A percentile compares a stretch with the other conserved stretches of the same genome.
Conservation (phyloP, 2,888 invertebrate genomes). For the Philhelius pedissequus region DNA sequence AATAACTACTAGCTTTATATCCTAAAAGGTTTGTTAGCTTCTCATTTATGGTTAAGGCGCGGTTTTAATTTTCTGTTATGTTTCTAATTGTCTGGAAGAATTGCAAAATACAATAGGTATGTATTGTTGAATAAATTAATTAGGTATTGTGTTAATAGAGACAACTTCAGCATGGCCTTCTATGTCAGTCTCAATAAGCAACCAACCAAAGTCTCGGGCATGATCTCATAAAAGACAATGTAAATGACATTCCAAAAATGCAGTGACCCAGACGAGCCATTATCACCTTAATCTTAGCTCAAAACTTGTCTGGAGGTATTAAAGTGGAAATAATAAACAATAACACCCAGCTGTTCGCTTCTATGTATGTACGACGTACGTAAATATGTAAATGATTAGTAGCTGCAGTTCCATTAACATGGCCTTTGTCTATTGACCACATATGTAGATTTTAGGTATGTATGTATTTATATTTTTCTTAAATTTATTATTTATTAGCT, state of each 20-base stretch:
- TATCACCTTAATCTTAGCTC: background rate
- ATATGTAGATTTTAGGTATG: too few species aligned
- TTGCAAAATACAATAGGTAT: too few species aligned
- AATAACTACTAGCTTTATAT: too few species aligned
- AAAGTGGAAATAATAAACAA: background rate
- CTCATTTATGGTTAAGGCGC: too few species aligned
- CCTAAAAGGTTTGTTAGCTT: too few species aligned
- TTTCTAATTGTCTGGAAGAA: too few species aligned
- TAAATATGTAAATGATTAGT: constrained; percentile 11
- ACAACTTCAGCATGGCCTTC: background rate
- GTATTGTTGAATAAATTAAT: background rate
- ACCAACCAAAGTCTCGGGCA: background rate
- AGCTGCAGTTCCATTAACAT: constrained; percentile 36
- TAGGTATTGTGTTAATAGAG: constrained; percentile 5
- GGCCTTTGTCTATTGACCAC: background rate
- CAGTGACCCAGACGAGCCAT: background rate
- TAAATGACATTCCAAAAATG: constrained; percentile 32
- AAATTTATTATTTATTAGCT: constrained; percentile 22
- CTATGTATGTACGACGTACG: constrained; percentile 1
- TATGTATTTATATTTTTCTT: background rate
- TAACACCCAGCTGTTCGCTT: background rate
- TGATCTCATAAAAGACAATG: constrained; percentile 10
- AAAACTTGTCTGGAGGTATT: background rate
- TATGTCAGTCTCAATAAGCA: background rate
- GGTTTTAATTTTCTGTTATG: too few species aligned